Base-by-base conservation (phyloP, 2,113 vertebrate genomes). In the Romanogobio albipinnatus region DNA sequence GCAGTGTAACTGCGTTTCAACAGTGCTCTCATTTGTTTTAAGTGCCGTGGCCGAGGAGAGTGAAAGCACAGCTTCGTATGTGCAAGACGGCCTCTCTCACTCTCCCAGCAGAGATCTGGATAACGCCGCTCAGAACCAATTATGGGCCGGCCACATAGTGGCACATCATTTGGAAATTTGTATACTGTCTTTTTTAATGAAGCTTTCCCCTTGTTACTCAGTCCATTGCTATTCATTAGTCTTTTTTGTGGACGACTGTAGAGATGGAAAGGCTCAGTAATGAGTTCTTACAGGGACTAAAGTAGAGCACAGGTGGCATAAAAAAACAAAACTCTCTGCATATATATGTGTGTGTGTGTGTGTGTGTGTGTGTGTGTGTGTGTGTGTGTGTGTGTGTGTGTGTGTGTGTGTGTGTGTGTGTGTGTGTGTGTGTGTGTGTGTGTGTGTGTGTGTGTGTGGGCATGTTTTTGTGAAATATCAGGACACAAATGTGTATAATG, bases 161-260 rank as follows among this genome's bases (percentile, higher is more conserved):
- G 24, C 85, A 89, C 90, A 89, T 92, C 88, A 86, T 88, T 88
- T 83, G 86, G 86, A 87, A 90, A 92, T 82, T 90, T 93, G 90
- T 90, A 91, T 89, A 88, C 90, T 90, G 90, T 91, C 90, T 90
- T 89, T 79, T 93, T 92, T 94, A 94, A 93, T 93, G 77, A 94
- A 91, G 88, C 92, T 93, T 91, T 88, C 83, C 86, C 87, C 90
- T 91, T 91, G 89, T 91, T 93, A 87, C 90, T 87, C 90, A 26
- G 87, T 87, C 87, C 88, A 87, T 90, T 84, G 87, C 88, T 89
- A 87, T 92, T 92, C 91, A 91, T 93, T 92, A 91, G 84, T 85
- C 76, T 89, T 87, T 29, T 89, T 53, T 61, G 85, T 87, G 88
- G 75, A 90, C 89, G 88, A 75, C n/a, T 82, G 84, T 85, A 78